A percentile compares a stretch with the other conserved stretches of the same genome.
Evolutionary conservation across 1,140 invertebrate genomes (phyloP).

Genomic region (Nilaparvata lugens): DNA sequence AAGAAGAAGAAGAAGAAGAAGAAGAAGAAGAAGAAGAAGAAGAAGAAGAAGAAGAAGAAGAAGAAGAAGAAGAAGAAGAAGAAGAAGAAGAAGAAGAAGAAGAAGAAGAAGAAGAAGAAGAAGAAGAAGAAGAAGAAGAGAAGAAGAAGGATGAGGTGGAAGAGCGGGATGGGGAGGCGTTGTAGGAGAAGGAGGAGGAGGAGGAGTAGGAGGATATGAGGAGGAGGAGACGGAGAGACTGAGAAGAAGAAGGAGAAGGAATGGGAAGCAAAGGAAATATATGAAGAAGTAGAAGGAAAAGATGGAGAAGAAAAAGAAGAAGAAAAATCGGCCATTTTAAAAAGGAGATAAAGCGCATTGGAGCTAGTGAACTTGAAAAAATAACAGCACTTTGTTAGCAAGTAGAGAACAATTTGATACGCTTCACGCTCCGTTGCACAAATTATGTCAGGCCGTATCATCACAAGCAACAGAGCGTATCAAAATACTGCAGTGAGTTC

Average conservation of each 20-base stretch:
- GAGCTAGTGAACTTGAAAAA: too few relatives aligned
- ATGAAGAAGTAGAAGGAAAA: neutral
- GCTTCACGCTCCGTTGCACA: too few relatives aligned
- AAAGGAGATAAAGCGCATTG: neutral
- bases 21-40: neutral
- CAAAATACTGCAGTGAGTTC: too few relatives aligned
- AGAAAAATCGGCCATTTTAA: too few relatives aligned
- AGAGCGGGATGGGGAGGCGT: too few relatives aligned
- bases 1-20: neutral
- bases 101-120: conserved; percentile 1
- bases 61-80: neutral
- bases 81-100: conserved; percentile 6
- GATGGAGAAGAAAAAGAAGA: neutral
- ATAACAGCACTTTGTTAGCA: too few relatives aligned
- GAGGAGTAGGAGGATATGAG: neutral
- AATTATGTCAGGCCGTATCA: too few relatives aligned
- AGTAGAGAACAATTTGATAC: too few relatives aligned
- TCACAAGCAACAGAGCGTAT: too few relatives aligned
- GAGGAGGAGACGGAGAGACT: too few relatives aligned
- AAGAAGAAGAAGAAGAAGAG: neutral
- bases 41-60: too few relatives aligned
- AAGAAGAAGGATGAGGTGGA: conserved; percentile 1
- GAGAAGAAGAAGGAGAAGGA: neutral
- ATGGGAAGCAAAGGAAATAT: neutral
- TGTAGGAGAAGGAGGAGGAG: conserved; percentile 9